Conservation (phyloP, 2,797 vertebrate genomes). For the Coccyzus lansbergi region DNA sequence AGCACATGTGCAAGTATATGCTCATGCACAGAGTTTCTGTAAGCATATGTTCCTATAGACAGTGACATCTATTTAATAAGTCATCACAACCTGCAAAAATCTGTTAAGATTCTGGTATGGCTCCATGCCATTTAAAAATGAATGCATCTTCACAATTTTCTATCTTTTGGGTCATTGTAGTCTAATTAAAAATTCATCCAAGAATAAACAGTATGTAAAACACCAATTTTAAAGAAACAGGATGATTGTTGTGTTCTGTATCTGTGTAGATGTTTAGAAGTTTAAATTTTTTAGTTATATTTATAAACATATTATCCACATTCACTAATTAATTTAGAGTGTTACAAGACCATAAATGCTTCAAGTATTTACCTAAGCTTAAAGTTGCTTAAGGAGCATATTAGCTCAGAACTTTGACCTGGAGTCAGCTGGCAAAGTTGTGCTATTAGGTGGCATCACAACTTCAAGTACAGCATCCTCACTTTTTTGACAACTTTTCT, state of each 20-base stretch:
- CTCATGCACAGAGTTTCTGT: not conserved
- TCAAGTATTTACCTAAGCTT: not conserved
- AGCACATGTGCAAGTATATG: too few species aligned
- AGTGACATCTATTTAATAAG: not conserved
- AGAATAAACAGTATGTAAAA: not conserved
- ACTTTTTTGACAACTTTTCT: not conserved
- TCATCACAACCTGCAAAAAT: not conserved
- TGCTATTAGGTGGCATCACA: not conserved
- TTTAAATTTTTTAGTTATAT: not conserved
- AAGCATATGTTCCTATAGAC: not conserved
- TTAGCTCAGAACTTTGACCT: not conserved
- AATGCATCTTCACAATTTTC: not conserved
- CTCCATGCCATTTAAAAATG: not conserved
- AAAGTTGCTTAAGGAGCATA: not conserved
- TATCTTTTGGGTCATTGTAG: not conserved
- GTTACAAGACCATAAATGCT: not conserved
- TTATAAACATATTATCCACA: not conserved
- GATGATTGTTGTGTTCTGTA: not conserved
- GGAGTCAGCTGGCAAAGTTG: not conserved
- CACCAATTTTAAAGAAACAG: not conserved
- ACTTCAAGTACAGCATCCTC: not conserved
- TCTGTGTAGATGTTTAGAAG: not conserved
- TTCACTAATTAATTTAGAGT: not conserved
- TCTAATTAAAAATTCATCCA: not conserved
- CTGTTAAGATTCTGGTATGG: not conserved